Base-by-base conservation (phyloP, 2,888 invertebrate genomes). In the Cheilosia grossa region DNA sequence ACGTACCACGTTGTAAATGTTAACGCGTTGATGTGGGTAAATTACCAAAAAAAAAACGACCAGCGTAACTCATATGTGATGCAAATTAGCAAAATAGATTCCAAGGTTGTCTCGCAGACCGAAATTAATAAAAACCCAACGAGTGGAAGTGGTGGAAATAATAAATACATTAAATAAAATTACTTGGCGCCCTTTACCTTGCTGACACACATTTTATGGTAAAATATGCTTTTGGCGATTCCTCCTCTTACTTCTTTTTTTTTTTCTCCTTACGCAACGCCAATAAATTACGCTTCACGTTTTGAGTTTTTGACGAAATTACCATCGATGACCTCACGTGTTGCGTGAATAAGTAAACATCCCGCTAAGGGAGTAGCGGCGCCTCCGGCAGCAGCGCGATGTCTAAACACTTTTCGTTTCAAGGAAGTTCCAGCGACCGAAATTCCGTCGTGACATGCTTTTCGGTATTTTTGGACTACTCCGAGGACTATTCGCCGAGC, bases 131-230 rank as follows among this genome's bases (percentile, higher is more conserved):
- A 73, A 72, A 66, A 78, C 69, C 21, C 37, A 77, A 49, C 66
- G 33, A 67, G 54, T 33, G 10, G 37, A 37, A 37, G 37, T 13
- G 37, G 13, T 37, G 13, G 4, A 37, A 37, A 37, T 13, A 37
- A 24, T 24, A 2, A 21, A 21, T 2, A 21, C 21, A 21, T 21
- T 1, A 37, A 53, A 66, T 49, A 73, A 66, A 78, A 69, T 77
- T 53, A 81, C 61, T 74, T 53, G 87, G 87, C 89, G 91, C 90
- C 90, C 91, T 91, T 90, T 91, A 90, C 90, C 90, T 91, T 90
- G 90, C 90, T 90, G 90, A 91, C 90, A 91, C 87, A 90, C 90
- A 91, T 90, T 90, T 91, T 89, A 90, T 90, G 91, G 89, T 88
- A 90, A 90, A 87, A 61, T 24, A 15, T 51, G 47, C 44, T 19